Conservation (phyloP, 2,113 vertebrate genomes). For the Colaptes auratus region DNA sequence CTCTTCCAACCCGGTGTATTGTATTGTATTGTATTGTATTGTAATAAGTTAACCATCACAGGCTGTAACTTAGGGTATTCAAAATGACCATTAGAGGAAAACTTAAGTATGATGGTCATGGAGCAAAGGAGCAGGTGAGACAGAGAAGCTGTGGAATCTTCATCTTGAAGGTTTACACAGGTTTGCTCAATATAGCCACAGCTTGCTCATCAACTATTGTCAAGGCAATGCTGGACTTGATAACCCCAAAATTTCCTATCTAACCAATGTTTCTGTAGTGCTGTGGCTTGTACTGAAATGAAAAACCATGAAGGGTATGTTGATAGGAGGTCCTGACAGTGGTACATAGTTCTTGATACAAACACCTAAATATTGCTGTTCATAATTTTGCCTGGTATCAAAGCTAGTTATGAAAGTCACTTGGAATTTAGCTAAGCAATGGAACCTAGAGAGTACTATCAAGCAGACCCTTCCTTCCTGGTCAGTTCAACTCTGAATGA, state of each 20-base stretch:
- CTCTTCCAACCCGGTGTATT: too few species aligned
- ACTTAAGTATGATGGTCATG: neutral
- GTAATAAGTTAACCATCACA: neutral
- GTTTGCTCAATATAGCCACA: neutral
- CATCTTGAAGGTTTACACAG: neutral
- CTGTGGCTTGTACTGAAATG: neutral
- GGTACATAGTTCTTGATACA: neutral
- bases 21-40: too few species aligned
- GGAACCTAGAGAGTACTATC: neutral
- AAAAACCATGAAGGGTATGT: neutral
- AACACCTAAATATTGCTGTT: neutral
- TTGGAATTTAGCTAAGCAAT: neutral
- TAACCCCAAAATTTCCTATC: neutral
- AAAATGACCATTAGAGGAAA: neutral
- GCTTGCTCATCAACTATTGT: neutral
- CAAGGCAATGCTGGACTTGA: neutral
- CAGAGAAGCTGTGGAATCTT: neutral
- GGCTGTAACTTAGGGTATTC: neutral
- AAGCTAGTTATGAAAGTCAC: neutral
- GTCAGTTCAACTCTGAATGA: neutral
- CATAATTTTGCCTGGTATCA: neutral
- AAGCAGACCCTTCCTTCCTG: neutral
- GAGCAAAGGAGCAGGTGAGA: neutral
- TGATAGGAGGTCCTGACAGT: neutral
- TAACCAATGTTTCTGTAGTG: neutral